Conservation (phyloP, 2,113 vertebrate genomes). For the Cercocebus atys region DNA sequence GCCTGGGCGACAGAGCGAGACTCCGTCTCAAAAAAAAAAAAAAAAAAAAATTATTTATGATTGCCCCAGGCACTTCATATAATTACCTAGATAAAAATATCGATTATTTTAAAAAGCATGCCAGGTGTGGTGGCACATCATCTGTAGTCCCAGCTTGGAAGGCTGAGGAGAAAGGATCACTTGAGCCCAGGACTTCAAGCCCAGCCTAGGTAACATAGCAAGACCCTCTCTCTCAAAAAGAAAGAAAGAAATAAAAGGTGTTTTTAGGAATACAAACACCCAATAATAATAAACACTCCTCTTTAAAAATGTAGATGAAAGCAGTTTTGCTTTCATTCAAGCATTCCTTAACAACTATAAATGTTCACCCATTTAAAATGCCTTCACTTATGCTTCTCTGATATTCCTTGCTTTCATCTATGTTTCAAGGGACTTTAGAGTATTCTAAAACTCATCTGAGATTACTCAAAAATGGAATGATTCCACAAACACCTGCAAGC, state of each 20-base stretch:
- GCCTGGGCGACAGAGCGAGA: too few relatives aligned
- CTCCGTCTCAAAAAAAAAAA: too few relatives aligned
- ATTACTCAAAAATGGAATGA: not conserved
- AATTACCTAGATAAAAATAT: conserved; percentile 35
- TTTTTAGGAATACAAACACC: conserved; percentile 39
- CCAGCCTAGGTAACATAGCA: not conserved
- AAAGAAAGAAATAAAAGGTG: not conserved
- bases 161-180: not conserved
- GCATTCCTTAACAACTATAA: not conserved
- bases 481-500: not conserved
- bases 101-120: not conserved
- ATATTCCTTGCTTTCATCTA: not conserved
- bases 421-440: not conserved
- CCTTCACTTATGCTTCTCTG: not conserved
- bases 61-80: conserved; percentile 31
- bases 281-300: not conserved
- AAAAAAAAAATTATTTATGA: conserved; percentile 43
- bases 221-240: not conserved
- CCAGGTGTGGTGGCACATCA: not conserved
- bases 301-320: not conserved
- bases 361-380: not conserved
- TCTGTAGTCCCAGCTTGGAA: too few relatives aligned
- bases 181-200: not conserved
- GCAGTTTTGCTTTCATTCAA: not conserved
- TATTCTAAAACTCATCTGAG: not conserved